Evolutionary conservation across 2,113 vertebrate genomes (phyloP).

Genomic region (Prietella phreatophila): DNA sequence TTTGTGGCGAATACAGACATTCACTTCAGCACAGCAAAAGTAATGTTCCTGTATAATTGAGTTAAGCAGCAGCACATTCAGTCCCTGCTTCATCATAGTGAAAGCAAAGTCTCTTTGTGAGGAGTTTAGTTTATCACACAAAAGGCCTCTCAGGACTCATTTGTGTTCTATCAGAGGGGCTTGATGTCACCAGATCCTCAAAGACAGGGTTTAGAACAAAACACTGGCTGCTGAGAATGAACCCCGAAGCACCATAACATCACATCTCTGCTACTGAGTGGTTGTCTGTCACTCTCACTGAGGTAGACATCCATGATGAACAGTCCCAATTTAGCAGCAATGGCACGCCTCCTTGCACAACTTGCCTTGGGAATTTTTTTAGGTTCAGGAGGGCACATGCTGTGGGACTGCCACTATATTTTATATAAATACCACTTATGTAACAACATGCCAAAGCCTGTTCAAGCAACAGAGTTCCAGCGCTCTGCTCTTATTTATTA

Average conservation of each 20-base stretch:
- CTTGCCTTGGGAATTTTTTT: neutral
- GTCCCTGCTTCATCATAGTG: neutral
- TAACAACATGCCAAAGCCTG: slow-evolving; percentile 24
- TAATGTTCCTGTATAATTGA: neutral
- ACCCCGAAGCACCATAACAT: slow-evolving; percentile 30
- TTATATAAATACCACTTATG: slow-evolving; percentile 43
- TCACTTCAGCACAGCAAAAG: neutral
- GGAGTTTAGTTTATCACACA: neutral
- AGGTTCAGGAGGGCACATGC: slow-evolving; percentile 27
- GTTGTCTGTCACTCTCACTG: slow-evolving; percentile 19
- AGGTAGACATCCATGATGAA: neutral
- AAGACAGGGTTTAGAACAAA: neutral
- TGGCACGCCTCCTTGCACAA: neutral
- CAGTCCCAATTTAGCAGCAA: slow-evolving; percentile 16
- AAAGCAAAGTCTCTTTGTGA: neutral
- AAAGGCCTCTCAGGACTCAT: neutral
- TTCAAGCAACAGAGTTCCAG: neutral
- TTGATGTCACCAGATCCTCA: slow-evolving; percentile 16
- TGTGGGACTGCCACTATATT: slow-evolving; percentile 31
- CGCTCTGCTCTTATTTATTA: slow-evolving; percentile 24
- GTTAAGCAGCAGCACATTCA: neutral
- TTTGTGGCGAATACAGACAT: neutral
- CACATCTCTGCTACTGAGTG: slow-evolving; percentile 9
- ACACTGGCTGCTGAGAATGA: slow-evolving; percentile 13
- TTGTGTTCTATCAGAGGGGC: neutral